phyloP scores from a whole-genome alignment of 2,797 vertebrate genomes.

The Ctenopoma multispine region DNA sequence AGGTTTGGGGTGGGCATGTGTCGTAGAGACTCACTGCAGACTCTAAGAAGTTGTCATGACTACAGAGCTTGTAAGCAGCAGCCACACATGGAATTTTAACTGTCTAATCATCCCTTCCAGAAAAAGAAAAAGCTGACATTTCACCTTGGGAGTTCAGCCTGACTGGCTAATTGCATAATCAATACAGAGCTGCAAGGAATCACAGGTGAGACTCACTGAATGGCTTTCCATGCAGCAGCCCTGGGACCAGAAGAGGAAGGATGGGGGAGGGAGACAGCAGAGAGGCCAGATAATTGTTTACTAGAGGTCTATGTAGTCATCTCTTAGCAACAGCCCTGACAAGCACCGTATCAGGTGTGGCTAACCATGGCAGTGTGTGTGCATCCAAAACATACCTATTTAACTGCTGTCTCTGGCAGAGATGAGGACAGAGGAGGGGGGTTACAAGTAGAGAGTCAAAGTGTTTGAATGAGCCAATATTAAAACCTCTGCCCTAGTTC shows the following conservation, averaged over 20 bases:
- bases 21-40: not conserved
- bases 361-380: constrained; percentile 66
- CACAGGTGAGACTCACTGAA: constrained; percentile 77
- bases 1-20: not conserved
- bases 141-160: constrained; percentile 48
- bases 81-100: too few relatives aligned
- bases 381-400: constrained; percentile 43
- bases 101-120: constrained; percentile 9
- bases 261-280: constrained; percentile 41
- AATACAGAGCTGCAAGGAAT: constrained; percentile 70
- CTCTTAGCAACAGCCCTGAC: constrained; percentile 89
- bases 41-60: not conserved
- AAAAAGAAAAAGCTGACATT: constrained; percentile 48
- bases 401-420: constrained; percentile 22
- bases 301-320: constrained; percentile 87
- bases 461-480: constrained; percentile 14
- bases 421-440: not conserved
- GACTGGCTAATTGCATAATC: constrained; percentile 72
- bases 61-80: not conserved
- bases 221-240: constrained; percentile 65
- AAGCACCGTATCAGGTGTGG: constrained; percentile 87
- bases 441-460: not conserved
- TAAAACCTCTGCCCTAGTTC: constrained; percentile 16
- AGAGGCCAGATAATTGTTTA: constrained; percentile 88
- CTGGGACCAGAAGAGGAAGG: constrained; percentile 64